Conservation (phyloP, 2,113 vertebrate species). For the Mobula hypostoma region DNA sequence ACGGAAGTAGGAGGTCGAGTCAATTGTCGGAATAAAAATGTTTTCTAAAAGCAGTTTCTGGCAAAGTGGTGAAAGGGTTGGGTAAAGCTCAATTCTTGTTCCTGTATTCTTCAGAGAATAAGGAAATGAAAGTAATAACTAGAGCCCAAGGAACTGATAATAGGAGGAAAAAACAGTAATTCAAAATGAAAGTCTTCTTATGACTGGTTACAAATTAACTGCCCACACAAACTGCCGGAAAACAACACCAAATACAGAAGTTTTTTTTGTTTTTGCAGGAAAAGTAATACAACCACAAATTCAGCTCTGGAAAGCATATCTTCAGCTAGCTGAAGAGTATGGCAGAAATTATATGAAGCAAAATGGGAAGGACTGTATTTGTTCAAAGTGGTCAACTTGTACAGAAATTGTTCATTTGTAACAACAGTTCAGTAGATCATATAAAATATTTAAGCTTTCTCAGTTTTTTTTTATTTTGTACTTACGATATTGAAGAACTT, state of each 20-base stretch:
- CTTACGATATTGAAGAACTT: background rate
- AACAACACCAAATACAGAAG: background rate
- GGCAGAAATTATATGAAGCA: background rate
- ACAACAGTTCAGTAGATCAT: background rate
- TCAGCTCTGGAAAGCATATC: background rate
- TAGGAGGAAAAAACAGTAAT: background rate
- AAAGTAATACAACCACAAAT: background rate
- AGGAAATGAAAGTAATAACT: conserved; percentile 1
- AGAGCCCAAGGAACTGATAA: background rate
- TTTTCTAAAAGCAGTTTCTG: background rate
- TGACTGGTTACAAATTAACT: background rate
- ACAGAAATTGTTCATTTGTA: background rate
- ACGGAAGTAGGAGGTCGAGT: background rate
- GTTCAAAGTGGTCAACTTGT: background rate
- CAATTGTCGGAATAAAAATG: background rate
- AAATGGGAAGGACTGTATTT: background rate
- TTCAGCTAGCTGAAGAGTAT: background rate
- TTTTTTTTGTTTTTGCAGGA: background rate
- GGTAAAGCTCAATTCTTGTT: background rate
- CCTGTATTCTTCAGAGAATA: background rate
- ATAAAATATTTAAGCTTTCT: background rate
- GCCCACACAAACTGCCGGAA: background rate
- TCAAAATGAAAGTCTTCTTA: background rate
- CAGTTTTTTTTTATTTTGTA: background rate
- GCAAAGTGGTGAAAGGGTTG: background rate